A percentile compares a stretch with the other conserved stretches of the same genome.
Evolutionary conservation across 1,140 invertebrate species (phyloP).

Genomic region (Lordiphosa mommai): DNA sequence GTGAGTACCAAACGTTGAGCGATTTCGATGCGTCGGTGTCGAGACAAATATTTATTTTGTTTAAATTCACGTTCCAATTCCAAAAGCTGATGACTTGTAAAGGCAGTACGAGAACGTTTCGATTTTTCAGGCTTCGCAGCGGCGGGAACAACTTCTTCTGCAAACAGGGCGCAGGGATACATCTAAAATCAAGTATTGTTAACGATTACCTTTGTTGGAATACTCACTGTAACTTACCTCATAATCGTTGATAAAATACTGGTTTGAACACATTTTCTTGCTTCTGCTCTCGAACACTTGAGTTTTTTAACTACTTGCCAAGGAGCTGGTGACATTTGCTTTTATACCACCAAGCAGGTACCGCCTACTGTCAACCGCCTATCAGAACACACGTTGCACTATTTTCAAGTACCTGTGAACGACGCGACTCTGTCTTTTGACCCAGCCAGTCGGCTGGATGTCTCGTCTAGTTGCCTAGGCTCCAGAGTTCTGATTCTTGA

Average conservation of each 20-base stretch:
- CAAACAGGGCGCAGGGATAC: neutral
- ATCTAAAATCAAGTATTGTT: neutral
- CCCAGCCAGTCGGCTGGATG: constrained; percentile 23
- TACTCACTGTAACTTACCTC: constrained; percentile 8
- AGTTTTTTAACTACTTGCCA: constrained; percentile 57
- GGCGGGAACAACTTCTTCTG: neutral
- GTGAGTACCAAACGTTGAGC: constrained; percentile 86
- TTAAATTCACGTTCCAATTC: constrained; percentile 81
- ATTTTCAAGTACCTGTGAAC: constrained; percentile 36
- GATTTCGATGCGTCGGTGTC: constrained; percentile 89
- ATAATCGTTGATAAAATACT: constrained; percentile 7
- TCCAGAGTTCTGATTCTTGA: constrained; percentile 30
- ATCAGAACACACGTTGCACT: constrained; percentile 1
- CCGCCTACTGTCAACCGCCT: neutral
- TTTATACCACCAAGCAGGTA: constrained; percentile 53
- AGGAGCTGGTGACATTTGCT: constrained; percentile 26
- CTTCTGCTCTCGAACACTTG: constrained; percentile 31
- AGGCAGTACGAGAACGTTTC: constrained; percentile 85
- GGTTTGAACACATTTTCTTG: constrained; percentile 36
- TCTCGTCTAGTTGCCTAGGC: constrained; percentile 11
- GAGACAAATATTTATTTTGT: constrained; percentile 87
- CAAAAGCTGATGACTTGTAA: constrained; percentile 88
- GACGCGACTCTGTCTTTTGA: constrained; percentile 5
- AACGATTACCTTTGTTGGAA: neutral
- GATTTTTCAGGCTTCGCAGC: constrained; percentile 27